Conservation (phyloP, 2,888 invertebrate species). For the Drosophila quinaria region DNA sequence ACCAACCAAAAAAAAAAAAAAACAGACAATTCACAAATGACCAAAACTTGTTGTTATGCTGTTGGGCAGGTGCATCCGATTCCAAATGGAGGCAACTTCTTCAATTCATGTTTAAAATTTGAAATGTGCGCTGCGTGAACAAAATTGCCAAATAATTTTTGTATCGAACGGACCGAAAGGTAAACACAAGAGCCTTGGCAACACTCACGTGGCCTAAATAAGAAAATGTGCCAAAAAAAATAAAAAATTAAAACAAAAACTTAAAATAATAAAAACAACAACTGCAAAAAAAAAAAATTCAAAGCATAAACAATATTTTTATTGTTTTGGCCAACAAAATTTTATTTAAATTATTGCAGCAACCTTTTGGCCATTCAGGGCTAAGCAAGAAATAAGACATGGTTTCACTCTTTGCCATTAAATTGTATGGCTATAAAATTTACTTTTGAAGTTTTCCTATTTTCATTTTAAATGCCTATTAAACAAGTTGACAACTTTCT, state of each 20-base stretch:
- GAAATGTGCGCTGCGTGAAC: slow-evolving; percentile 70
- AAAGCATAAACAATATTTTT: slow-evolving; percentile 59
- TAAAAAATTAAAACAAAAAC: slow-evolving; percentile 14
- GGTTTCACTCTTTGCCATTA: slow-evolving; percentile 69
- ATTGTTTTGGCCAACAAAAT: slow-evolving; percentile 37
- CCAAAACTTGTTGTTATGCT: slow-evolving; percentile 50
- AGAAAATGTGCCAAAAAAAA: slow-evolving; percentile 43
- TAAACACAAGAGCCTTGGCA: slow-evolving; percentile 61
- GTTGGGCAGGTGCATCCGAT: slow-evolving; percentile 51
- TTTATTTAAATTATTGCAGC: slow-evolving; percentile 36
- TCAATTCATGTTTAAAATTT: slow-evolving; percentile 52
- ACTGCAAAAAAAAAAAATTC: slow-evolving; percentile 19
- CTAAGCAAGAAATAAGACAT: slow-evolving; percentile 18
- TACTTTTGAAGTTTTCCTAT: slow-evolving; percentile 35
- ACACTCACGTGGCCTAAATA: slow-evolving; percentile 74
- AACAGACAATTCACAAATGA: slow-evolving; percentile 34
- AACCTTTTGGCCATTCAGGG: slow-evolving; percentile 31
- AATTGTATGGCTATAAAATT: slow-evolving; percentile 54
- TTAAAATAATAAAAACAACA: slow-evolving; percentile 14
- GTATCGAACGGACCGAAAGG: slow-evolving; percentile 26
- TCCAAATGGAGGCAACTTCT: slow-evolving; percentile 23
- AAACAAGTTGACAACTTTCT: slow-evolving; percentile 66
- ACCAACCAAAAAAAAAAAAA: slow-evolving; percentile 14
- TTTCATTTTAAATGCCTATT: slow-evolving; percentile 40
- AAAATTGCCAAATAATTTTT: slow-evolving; percentile 66